Evolutionary conservation across 1,140 invertebrate species (phyloP).

Genomic region (Drosophila athabasca): DNA sequence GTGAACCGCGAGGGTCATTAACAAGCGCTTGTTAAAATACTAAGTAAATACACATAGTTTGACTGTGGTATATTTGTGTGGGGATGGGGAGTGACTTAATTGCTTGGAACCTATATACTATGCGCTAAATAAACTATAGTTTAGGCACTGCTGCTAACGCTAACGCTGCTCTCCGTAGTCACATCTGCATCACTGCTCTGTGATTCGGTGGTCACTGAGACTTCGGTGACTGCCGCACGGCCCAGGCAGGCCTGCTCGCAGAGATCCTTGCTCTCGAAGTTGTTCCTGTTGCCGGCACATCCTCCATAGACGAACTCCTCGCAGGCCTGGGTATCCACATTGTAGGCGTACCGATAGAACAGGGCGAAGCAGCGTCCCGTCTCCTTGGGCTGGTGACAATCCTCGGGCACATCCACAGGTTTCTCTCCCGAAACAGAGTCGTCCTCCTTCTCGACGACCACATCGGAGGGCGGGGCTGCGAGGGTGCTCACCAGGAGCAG

Average conservation of each 20-base stretch:
- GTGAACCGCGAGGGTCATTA: constrained; percentile 61
- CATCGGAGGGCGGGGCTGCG: constrained; percentile 44
- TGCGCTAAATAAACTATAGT: background rate
- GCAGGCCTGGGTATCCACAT: constrained; percentile 88
- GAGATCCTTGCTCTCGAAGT: constrained; percentile 90
- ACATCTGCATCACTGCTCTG: background rate
- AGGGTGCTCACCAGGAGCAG: constrained; percentile 14
- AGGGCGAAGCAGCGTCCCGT: constrained; percentile 93
- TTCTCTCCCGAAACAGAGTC: background rate
- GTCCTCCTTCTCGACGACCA: constrained; percentile 60
- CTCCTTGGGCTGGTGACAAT: constrained; percentile 89
- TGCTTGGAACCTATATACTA: constrained; percentile 27
- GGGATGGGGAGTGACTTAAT: background rate
- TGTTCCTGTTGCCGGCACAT: constrained; percentile 95
- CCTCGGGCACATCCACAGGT: constrained; percentile 44
- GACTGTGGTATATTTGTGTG: constrained; percentile 8
- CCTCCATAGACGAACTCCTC: constrained; percentile 93
- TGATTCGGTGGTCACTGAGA: constrained; percentile 28
- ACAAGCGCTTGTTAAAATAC: constrained; percentile 49
- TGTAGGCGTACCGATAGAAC: constrained; percentile 92
- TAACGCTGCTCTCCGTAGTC: constrained; percentile 32
- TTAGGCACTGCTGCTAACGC: constrained; percentile 13
- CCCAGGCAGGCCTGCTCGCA: constrained; percentile 89
- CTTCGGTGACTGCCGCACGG: constrained; percentile 10
- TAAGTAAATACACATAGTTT: constrained; percentile 25